These are phyloP conservation scores for Macrostomum cliftonense DNA, from an alignment of 2,888 invertebrate species.

Conservation along the genomic window DNA sequence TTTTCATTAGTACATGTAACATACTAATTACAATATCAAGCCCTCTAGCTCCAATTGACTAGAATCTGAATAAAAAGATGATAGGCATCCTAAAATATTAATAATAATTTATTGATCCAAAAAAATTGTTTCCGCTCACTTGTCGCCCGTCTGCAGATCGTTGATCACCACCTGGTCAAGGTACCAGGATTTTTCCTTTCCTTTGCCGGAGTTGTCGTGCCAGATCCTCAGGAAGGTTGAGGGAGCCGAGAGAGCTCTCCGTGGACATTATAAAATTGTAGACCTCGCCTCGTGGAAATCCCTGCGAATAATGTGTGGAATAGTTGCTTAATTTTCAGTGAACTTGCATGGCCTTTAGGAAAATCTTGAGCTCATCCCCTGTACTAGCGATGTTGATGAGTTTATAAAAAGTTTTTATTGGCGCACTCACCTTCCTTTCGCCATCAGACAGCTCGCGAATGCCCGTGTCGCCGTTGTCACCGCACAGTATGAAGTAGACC, in stretches of 20 bases:
- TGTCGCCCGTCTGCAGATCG: slow-evolving; percentile 33
- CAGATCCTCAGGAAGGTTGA: slow-evolving; percentile 32
- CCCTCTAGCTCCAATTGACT: too few relatives aligned
- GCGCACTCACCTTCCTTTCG: slow-evolving; percentile 23
- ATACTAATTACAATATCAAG: too few relatives aligned
- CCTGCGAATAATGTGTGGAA: too few relatives aligned
- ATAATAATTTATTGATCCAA: too few relatives aligned
- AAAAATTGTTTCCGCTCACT: slow-evolving; percentile 16
- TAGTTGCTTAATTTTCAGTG: too few relatives aligned
- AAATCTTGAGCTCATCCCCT: too few relatives aligned
- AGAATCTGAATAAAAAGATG: too few relatives aligned
- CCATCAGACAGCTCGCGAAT: slow-evolving; percentile 30
- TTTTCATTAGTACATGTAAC: too few relatives aligned
- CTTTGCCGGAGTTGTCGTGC: slow-evolving; percentile 34
- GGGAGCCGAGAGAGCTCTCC: slow-evolving; percentile 26
- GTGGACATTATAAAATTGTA: slow-evolving; percentile 32
- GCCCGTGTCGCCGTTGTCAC: slow-evolving; percentile 31
- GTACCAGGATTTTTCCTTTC: slow-evolving; percentile 29
- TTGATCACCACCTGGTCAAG: slow-evolving; percentile 29
- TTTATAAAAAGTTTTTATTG: too few relatives aligned
- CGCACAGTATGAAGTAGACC: slow-evolving; percentile 31
- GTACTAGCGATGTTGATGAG: too few relatives aligned
- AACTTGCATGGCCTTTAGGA: too few relatives aligned
- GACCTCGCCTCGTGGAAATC: slow-evolving; percentile 26
- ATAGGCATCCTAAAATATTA: too few relatives aligned